phyloP scores from a whole-genome alignment of 2,113 vertebrate species.

The Spheniscus mendiculus region DNA sequence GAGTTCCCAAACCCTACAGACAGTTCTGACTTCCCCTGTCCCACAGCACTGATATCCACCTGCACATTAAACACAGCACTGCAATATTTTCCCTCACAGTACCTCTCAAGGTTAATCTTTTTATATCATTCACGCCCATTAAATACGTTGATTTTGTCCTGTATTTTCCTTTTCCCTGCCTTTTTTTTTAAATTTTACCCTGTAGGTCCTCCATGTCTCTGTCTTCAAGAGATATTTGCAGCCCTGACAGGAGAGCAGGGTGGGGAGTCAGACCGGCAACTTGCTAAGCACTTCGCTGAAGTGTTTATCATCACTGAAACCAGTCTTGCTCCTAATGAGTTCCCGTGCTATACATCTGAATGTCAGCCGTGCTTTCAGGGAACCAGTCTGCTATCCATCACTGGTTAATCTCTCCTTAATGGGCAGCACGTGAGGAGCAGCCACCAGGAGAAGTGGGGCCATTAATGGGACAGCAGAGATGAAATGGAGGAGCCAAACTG shows the following conservation, averaged over 20 bases:
- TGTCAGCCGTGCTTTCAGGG: background rate
- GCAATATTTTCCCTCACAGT: background rate
- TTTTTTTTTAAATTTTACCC: background rate
- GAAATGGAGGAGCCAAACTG: background rate
- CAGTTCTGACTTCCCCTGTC: background rate
- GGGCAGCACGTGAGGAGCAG: background rate
- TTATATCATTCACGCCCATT: background rate
- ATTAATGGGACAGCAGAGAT: background rate
- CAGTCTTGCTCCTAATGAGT: background rate
- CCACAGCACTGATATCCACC: background rate
- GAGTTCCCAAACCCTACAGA: background rate
- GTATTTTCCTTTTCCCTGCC: background rate
- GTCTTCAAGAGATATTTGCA: no score
- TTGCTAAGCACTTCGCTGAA: background rate
- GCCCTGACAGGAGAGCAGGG: background rate
- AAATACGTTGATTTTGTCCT: accelerated
- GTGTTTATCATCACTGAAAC: background rate
- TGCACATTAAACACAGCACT: background rate
- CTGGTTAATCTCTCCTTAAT: conserved; percentile 22
- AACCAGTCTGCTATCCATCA: background rate
- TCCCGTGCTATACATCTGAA: background rate
- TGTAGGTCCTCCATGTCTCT: background rate
- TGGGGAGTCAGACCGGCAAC: background rate
- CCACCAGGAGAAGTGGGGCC: background rate
- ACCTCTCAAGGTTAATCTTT: background rate